phyloP scores from a whole-genome alignment of 2,888 invertebrate genomes.

The Himalopsyche kuldschensis region DNA sequence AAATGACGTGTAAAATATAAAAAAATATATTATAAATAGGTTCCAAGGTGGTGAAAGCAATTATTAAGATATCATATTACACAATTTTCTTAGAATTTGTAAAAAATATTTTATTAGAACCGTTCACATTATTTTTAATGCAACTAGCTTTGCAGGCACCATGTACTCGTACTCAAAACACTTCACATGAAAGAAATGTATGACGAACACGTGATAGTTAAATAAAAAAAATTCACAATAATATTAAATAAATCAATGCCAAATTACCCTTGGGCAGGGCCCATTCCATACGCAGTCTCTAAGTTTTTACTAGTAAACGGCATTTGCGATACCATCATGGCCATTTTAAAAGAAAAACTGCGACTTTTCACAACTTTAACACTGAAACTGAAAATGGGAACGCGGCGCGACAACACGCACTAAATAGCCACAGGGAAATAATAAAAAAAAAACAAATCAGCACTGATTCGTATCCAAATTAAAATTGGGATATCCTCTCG shows the following conservation, averaged over 20 bases:
- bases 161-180: not conserved
- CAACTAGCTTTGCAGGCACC: not conserved
- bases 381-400: not conserved
- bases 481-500: not conserved
- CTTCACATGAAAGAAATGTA: not conserved
- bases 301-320: constrained; percentile 54
- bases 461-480: not conserved
- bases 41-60: too few species aligned
- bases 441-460: constrained; percentile 6
- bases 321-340: constrained; percentile 60
- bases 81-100: too few species aligned
- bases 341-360: constrained; percentile 48
- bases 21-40: too few species aligned
- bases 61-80: too few species aligned
- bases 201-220: not conserved
- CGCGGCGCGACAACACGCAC: constrained; percentile 4
- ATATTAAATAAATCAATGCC: not conserved
- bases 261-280: constrained; percentile 16
- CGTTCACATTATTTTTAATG: too few species aligned
- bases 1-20: too few species aligned
- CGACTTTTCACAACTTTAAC: not conserved
- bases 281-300: constrained; percentile 30
- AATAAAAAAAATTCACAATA: not conserved
- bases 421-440: not conserved
- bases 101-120: too few species aligned